Conservation (phyloP, 1,140 invertebrate species). For the Drosophila lini region DNA sequence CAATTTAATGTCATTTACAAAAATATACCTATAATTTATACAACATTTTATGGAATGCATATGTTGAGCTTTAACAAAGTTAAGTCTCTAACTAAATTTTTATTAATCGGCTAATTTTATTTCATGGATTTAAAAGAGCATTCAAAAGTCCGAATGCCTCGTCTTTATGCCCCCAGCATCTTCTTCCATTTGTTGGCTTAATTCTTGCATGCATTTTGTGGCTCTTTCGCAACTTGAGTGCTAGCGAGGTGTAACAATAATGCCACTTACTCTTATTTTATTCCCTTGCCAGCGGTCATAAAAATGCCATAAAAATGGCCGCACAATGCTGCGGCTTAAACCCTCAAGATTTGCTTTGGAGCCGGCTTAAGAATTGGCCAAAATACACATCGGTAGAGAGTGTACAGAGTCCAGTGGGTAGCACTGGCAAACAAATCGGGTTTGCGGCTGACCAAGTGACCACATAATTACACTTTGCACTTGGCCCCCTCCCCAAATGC, state of each 20-base stretch:
- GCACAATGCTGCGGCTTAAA: slow-evolving; percentile 35
- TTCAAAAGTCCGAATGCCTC: background rate
- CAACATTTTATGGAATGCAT: background rate
- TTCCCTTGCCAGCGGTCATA: slow-evolving; percentile 40
- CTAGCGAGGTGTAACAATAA: slow-evolving; percentile 63
- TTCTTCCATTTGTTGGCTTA: slow-evolving; percentile 39
- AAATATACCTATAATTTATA: background rate
- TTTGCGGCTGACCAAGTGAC: slow-evolving; percentile 61
- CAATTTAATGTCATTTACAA: background rate
- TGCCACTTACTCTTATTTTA: slow-evolving; percentile 71
- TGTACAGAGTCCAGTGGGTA: slow-evolving; percentile 2
- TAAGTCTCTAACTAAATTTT: background rate
- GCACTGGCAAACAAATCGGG: slow-evolving; percentile 29
- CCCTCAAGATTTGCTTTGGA: slow-evolving; percentile 26
- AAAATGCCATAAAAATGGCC: slow-evolving; percentile 37
- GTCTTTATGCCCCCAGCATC: background rate
- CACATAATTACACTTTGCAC: slow-evolving; percentile 77
- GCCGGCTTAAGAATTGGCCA: slow-evolving; percentile 14
- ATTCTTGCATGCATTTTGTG: slow-evolving; percentile 70
- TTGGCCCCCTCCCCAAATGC: slow-evolving; percentile 40
- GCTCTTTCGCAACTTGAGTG: slow-evolving; percentile 48
- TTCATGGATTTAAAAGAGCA: background rate
- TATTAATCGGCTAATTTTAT: background rate
- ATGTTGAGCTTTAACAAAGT: background rate
- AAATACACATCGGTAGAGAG: slow-evolving; percentile 2